Evolutionary conservation across 1,140 invertebrate genomes (phyloP).

Genomic region (fruit fly (Drosophila melanogaster)): DNA sequence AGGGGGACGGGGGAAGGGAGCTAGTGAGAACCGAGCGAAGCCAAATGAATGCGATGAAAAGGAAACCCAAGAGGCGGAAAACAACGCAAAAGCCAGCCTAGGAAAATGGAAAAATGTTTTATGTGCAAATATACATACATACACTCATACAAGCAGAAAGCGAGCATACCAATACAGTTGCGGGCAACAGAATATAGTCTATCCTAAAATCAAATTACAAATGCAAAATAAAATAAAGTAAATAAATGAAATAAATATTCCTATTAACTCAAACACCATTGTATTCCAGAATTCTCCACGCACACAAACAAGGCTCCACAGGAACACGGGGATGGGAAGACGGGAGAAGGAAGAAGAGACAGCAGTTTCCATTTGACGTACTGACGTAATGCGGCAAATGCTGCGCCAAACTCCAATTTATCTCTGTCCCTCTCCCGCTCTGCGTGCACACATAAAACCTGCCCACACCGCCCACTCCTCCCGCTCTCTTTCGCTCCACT

Average conservation of each 20-base stretch:
- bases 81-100: slow-evolving; percentile 42
- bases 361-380: slow-evolving; percentile 70
- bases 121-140: slow-evolving; percentile 22
- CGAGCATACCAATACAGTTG: slow-evolving; percentile 8
- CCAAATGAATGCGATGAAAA: slow-evolving; percentile 71
- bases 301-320: slow-evolving; percentile 22
- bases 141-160: slow-evolving; percentile 1
- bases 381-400: slow-evolving; percentile 80
- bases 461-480: neutral
- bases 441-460: neutral
- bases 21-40: slow-evolving; percentile 46
- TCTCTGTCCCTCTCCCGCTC: slow-evolving; percentile 5
- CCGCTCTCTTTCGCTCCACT: slow-evolving; percentile 7
- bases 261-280: neutral
- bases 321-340: slow-evolving; percentile 18
- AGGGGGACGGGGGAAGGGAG: neutral
- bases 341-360: slow-evolving; percentile 35
- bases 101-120: slow-evolving; percentile 63
- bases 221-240: too few relatives aligned
- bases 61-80: slow-evolving; percentile 67
- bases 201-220: too few relatives aligned
- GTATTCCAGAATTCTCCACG: slow-evolving; percentile 9
- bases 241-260: neutral
- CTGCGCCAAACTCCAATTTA: slow-evolving; percentile 53
- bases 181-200: neutral